phyloP scores from a whole-genome alignment of 2,888 invertebrate genomes.

The Ornithoptera priamus region DNA sequence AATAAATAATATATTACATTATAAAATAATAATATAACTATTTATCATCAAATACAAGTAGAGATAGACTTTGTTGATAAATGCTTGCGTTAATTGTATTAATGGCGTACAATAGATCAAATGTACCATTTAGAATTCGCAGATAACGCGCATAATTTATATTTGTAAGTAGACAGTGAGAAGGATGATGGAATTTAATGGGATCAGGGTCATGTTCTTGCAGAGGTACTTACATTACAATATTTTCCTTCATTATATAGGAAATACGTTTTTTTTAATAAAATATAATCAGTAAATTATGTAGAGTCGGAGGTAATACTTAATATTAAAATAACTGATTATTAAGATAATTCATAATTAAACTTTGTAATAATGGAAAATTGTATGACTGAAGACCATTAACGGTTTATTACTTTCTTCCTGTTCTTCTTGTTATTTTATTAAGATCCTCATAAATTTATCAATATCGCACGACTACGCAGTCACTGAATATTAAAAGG shows the following conservation, averaged over 20 bases:
- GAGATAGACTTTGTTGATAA: not conserved
- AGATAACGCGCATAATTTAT: not conserved
- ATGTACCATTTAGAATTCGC: not conserved
- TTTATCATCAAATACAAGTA: not conserved
- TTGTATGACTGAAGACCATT: too few relatives aligned
- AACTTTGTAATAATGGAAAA: too few relatives aligned
- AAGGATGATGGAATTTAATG: not conserved
- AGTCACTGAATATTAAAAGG: too few relatives aligned
- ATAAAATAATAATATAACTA: not conserved
- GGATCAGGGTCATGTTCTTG: not conserved
- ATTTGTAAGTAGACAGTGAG: not conserved
- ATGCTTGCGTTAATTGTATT: not conserved
- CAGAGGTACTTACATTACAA: not conserved
- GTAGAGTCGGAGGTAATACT: too few relatives aligned
- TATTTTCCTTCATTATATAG: not conserved
- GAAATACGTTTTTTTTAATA: too few relatives aligned
- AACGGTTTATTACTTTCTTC: too few relatives aligned
- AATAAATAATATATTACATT: not conserved
- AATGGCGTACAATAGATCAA: not conserved
- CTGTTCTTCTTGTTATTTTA: too few relatives aligned
- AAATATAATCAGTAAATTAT: too few relatives aligned
- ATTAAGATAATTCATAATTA: too few relatives aligned
- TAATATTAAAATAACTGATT: too few relatives aligned
- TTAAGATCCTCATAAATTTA: too few relatives aligned
- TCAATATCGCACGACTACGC: too few relatives aligned